Evolutionary conservation across 2,797 vertebrate species (phyloP), one percentile per base, ranked within the genome.

Genomic region (Chloroceryle amazona): DNA sequence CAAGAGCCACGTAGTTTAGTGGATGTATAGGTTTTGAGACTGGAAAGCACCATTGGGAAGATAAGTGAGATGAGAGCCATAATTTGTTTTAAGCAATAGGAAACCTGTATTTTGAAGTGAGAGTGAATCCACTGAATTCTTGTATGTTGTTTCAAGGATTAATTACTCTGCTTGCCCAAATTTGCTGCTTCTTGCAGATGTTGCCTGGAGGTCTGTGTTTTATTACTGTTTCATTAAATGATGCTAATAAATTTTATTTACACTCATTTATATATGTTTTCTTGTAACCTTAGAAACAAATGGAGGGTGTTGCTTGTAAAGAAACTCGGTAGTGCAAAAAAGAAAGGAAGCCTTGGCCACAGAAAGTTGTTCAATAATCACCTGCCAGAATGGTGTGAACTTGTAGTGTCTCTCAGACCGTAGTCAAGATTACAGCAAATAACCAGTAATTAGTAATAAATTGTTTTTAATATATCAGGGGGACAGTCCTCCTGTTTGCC

Each of bases 141-240:
- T 63, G 7, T 63, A 13, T 67, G 10, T 51, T 91, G 15, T 78
- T 95, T 86, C 80, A 81, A 62, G 49, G 29, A 52, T 80, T 85
- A 94, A 61, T 85, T 78, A 47, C 26, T 8, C 26, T 60, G 29
- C 60, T 91, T 86, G 57, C 51, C n/a, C 72, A 86, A 52, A 74
- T 51, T 54, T 86, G 14, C 62, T 84, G n/a, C 66, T 75, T 52
- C 33, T 83, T 86, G 51, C 18, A 95, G 62, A 22, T 21, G 2
- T 57, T 79, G 51, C 70, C 71, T 86, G 46, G 25, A 93, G 62
- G 26, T 84, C 41, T 83, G 31, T 75, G 70, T 86, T 65, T 92
- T 89, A 44, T 87, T 75, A 54, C 15, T 63, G 6, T 76, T 92
- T 89, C 51, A 44, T 93, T 89, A 96, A 89, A 44, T 41, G 54